Percentiles rank a stretch among this genome's conserved stretches.
Evolutionary conservation across 2,113 vertebrate species (phyloP).

Genomic region (Orientallactaga bullata): DNA sequence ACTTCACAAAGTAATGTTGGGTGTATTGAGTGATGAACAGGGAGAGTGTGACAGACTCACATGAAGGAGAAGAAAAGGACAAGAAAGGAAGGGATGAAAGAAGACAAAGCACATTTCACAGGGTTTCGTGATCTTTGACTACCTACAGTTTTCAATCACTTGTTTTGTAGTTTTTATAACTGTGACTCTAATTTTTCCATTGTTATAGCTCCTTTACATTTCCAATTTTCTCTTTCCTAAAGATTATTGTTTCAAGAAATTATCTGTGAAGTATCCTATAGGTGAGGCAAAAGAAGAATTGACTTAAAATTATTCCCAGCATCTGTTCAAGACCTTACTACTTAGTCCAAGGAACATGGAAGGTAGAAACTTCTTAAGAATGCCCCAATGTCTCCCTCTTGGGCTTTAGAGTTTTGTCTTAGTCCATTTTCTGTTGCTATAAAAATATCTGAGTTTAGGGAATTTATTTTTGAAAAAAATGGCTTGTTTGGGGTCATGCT

Average conservation of each 20-base stretch:
- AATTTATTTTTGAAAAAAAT: not conserved
- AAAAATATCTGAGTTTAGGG: not conserved
- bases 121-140: not conserved
- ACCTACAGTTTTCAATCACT: not conserved
- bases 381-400: not conserved
- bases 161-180: constrained; percentile 11
- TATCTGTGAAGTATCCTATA: constrained; percentile 6
- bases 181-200: not conserved
- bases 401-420: not conserved
- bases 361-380: not conserved
- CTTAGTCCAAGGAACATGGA: constrained; percentile 11
- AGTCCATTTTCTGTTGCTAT: not conserved
- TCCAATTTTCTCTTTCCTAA: not conserved
- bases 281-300: not conserved
- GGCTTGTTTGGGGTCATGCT: not conserved
- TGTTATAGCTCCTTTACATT: not conserved
- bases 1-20: not conserved
- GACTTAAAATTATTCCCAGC: constrained; percentile 14
- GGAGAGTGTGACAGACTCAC: not conserved
- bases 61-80: not conserved
- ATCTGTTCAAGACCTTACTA: not conserved
- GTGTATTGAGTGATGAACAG: not conserved
- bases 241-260: not conserved
- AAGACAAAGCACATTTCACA: not conserved
- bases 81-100: not conserved